These are phyloP conservation scores for Physeter macrocephalus DNA, from an alignment of 2,113 vertebrate species.

Conservation along the genomic window DNA sequence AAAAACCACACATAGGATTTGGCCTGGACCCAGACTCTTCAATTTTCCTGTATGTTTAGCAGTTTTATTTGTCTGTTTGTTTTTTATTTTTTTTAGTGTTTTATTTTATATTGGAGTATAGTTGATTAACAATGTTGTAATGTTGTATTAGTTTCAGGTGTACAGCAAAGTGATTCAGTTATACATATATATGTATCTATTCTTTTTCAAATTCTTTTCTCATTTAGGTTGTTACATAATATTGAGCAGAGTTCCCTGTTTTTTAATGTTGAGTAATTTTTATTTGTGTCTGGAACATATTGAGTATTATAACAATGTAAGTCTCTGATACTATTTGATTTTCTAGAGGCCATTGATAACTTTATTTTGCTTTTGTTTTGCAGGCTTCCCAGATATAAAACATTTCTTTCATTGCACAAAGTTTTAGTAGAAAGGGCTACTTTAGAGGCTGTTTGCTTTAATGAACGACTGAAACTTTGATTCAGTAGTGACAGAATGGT, in stretches of 20 bases:
- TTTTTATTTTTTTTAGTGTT: neutral
- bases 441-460: neutral
- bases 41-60: neutral
- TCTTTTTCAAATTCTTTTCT: neutral
- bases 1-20: neutral
- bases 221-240: neutral
- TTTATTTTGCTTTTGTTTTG: neutral
- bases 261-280: neutral
- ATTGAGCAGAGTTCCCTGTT: neutral
- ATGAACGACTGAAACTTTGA: neutral
- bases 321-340: neutral
- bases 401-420: neutral
- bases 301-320: neutral
- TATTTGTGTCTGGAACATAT: neutral
- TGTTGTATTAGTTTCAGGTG: neutral
- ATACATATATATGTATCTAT: neutral
- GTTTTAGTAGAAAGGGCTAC: neutral
- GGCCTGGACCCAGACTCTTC: neutral
- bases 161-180: neutral
- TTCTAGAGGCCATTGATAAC: neutral
- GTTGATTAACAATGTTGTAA: neutral
- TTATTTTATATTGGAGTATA: neutral
- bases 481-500: neutral
- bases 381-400: neutral
- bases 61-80: neutral